Evolutionary conservation across 2,113 vertebrate genomes (phyloP).

Genomic region (Carassius carassius): DNA sequence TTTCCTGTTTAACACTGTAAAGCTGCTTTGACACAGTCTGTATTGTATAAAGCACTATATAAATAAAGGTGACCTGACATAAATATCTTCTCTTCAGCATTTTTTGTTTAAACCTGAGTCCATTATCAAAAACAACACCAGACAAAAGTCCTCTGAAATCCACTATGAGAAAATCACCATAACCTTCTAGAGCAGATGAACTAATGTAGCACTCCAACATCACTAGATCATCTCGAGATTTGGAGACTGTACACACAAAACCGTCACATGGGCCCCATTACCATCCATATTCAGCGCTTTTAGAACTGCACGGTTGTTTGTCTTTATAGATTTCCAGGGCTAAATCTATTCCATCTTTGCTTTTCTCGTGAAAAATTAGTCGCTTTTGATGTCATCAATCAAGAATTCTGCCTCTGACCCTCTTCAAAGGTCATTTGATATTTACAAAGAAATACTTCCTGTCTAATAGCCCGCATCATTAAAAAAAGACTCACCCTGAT

Average conservation of each 20-base stretch:
- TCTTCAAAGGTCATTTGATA: slow-evolving; percentile 52
- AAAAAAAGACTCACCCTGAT: slow-evolving; percentile 3
- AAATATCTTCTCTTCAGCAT: neutral
- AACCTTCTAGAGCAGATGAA: slow-evolving; percentile 10
- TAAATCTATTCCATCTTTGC: slow-evolving; percentile 42
- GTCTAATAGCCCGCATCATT: slow-evolving; percentile 7
- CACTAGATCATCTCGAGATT: slow-evolving; percentile 48
- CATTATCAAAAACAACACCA: neutral
- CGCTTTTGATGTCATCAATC: slow-evolving; percentile 51
- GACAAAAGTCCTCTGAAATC: neutral
- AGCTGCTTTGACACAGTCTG: too few relatives aligned
- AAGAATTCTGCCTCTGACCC: slow-evolving; percentile 42
- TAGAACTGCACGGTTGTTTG: slow-evolving; percentile 44
- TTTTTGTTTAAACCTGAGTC: neutral
- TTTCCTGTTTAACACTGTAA: too few relatives aligned
- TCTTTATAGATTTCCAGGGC: slow-evolving; percentile 38
- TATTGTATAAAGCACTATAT: too few relatives aligned
- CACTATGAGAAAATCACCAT: neutral
- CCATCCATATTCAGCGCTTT: slow-evolving; percentile 25
- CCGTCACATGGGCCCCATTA: slow-evolving; percentile 42
- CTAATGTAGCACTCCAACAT: slow-evolving; percentile 23
- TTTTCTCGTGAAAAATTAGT: slow-evolving; percentile 41
- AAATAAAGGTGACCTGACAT: too few relatives aligned
- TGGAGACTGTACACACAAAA: slow-evolving; percentile 44
- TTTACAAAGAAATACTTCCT: slow-evolving; percentile 43